Evolutionary conservation across 2,888 invertebrate species (phyloP), one percentile per base, ranked within the genome.

Genomic region (Shargacucullia verbasci): DNA sequence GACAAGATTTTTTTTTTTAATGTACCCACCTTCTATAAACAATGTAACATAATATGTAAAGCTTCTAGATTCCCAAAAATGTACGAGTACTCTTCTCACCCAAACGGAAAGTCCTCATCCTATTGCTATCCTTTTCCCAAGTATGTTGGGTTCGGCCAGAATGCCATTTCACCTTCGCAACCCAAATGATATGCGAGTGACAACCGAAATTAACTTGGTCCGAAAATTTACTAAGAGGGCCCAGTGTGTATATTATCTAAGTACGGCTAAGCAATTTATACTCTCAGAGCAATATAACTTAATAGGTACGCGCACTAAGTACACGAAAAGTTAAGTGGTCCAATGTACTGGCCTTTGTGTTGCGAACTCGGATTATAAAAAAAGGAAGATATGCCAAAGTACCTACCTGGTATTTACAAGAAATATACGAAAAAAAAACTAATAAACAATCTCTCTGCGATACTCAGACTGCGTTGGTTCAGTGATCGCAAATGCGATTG

Each of bases 261-360:
- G 69, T 49, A 39, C 31, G 15, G 12, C 34, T 43, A 37, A 8
- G 49, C 43, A 57, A 47, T 70, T 70, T 56, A 64, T 64, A 41
- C 46, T 34, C 33, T 33, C 43, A 8, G 58, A 39, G 65, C 25
- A 50, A 64, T 70, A 50, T 70, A 66, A 70, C 58, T 56, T 64
- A 70, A 66, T 56, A 70, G 65, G n/a, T 25, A 27, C 34, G 40
- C 38, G 35, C 14, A 14, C 57, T 47, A 37, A 47, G 49, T 46
- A 43, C 58, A 56, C 25, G 43, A 57, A 63, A 65, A 64, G 70
- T 70, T 64, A 70, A 66, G 70, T 66, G 46, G 65, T 25, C 44
- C 13, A 37, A 44, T 31, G 14, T 14, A 31, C 55, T 46, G 70
- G 49, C 45, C 45, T 55, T 70, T 55, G 33, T 41, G 35, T 20